A percentile compares a stretch with the other conserved stretches of the same genome.
Evolutionary conservation across 2,113 vertebrate species (phyloP).

Genomic region (Mastomys coucha): DNA sequence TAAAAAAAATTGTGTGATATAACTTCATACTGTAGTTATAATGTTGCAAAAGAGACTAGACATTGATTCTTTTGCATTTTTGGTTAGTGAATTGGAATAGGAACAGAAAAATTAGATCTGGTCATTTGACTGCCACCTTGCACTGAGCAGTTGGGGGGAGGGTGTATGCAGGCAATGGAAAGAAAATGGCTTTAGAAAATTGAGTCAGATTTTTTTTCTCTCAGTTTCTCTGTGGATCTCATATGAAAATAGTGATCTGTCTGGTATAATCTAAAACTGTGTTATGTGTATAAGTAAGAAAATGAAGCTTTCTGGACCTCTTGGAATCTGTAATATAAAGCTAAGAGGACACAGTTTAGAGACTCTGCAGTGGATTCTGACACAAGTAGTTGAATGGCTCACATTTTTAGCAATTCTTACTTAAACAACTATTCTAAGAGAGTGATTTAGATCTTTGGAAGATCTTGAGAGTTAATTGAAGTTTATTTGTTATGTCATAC

Average conservation of each 20-base stretch:
- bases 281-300: too few relatives aligned
- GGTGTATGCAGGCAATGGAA: neutral
- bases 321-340: neutral
- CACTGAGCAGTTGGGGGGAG: neutral
- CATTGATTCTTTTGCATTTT: neutral
- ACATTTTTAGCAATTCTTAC: slow-evolving; percentile 2
- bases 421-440: neutral
- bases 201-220: neutral
- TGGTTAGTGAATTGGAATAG: neutral
- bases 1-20: neutral
- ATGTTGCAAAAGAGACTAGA: neutral
- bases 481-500: neutral
- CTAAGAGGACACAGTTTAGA: slow-evolving; percentile 14
- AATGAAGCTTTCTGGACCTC: neutral
- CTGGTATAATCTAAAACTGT: too few relatives aligned
- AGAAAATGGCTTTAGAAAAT: neutral
- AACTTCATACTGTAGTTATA: neutral
- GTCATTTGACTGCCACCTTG: slow-evolving; percentile 7
- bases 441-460: neutral
- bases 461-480: slow-evolving; percentile 3
- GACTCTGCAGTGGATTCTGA: neutral
- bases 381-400: neutral
- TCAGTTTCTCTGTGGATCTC: neutral
- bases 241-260: neutral
- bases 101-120: slow-evolving; percentile 2